Evolutionary conservation across 2,888 invertebrate species (phyloP).

Genomic region (Mylabris sibirica): DNA sequence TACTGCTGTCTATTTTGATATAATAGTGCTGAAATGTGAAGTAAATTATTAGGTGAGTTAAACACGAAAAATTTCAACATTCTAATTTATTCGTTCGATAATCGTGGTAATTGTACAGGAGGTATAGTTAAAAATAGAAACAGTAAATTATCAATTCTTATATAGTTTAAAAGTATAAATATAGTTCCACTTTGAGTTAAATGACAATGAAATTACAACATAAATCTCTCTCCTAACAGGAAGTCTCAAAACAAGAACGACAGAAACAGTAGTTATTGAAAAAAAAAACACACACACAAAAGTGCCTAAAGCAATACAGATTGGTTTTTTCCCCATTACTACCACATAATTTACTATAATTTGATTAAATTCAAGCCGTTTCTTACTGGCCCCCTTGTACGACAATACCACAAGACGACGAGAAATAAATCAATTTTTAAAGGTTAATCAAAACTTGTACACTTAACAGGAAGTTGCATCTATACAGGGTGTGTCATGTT

Average conservation of each 20-base stretch:
- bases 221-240: neutral
- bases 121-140: conserved; percentile 2
- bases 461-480: neutral
- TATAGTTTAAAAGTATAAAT: conserved; percentile 3
- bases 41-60: conserved; percentile 8
- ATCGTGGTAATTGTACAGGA: too few species aligned
- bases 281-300: too few species aligned
- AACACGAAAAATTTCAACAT: neutral
- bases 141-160: neutral
- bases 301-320: neutral
- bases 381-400: too few species aligned
- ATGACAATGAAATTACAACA: neutral
- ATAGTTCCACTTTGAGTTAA: neutral
- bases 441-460: neutral
- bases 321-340: neutral
- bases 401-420: too few species aligned
- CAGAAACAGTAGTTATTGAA: neutral
- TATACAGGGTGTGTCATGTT: too few species aligned
- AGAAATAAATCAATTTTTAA: neutral
- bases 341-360: neutral
- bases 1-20: neutral
- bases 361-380: neutral
- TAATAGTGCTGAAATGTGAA: conserved; percentile 7
- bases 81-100: neutral
- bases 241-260: neutral